Evolutionary conservation across 2,113 vertebrate genomes (phyloP), one percentile per base, ranked within the genome.

Genomic region (Thinocorus orbignyianus): DNA sequence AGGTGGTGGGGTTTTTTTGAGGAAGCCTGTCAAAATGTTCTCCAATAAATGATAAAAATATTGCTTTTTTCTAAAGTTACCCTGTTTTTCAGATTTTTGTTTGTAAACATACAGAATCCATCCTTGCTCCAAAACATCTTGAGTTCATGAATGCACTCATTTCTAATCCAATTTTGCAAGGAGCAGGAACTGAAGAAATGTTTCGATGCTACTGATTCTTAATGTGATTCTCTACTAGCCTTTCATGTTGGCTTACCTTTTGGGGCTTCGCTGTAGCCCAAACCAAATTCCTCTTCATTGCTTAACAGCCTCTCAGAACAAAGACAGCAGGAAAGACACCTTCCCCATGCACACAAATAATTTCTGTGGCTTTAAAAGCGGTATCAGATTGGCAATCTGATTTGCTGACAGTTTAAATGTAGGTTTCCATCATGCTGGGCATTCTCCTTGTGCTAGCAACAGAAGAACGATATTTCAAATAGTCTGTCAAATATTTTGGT

Each of bases 401-500:
- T 88, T 95, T 90, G 70, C 64, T 91, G 93, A 51, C 89, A 88
- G 39, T 88, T 94, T 65, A 93, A 79, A 64, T 78, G 68, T 37
- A 42, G 8, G 7, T 84, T 95, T 97, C 91, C 76, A 84, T 89
- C 93, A 90, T 44, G 52, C 54, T 76, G 58, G 70, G 37, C 37
- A 41, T 87, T 94, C 39, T 74, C 20, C 33, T 90, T 1, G 1
- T 77, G 61, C 65, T 95, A 74, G 44, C 58, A 76, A 20, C 39
- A 78, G 73, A 85, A 77, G 37, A 62, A 76, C 23, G 33, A 24
- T 88, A 52, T 84, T 81, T 90, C 71, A 69, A 89, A 64, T 39
- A 55, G 54, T 35, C 26, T 84, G 70, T 49, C 90, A 78, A 22
- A 26, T 87, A 46, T 69, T 91, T 93, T 74, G 26, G n/a, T 35